Evolutionary conservation across 2,888 invertebrate genomes (phyloP).

Genomic region (Aelia acuminata): DNA sequence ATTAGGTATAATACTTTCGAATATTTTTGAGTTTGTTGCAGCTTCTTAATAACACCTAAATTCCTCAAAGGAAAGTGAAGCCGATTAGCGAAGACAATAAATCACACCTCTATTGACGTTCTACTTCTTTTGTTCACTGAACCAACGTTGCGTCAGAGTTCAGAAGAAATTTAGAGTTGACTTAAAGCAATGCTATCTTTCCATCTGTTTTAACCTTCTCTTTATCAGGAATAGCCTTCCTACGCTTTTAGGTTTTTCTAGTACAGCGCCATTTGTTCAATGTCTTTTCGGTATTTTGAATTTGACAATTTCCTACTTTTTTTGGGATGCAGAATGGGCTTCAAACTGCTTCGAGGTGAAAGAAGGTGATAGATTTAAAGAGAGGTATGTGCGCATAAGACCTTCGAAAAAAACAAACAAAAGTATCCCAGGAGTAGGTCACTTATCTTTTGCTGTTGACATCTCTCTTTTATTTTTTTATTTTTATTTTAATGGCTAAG

Average conservation of each 20-base stretch:
- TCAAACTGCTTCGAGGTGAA: neutral
- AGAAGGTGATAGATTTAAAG: too few relatives aligned
- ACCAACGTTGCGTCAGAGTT: neutral
- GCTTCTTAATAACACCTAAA: neutral
- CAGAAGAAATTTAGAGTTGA: neutral
- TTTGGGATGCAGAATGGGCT: neutral
- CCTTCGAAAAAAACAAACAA: neutral
- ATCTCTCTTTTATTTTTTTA: too few relatives aligned
- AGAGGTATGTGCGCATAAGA: neutral
- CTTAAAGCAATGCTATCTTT: neutral
- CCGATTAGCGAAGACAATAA: neutral
- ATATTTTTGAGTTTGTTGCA: neutral
- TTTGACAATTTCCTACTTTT: conserved; percentile 5
- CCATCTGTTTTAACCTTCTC: neutral
- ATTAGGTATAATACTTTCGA: neutral
- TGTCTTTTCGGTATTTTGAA: neutral
- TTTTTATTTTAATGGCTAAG: too few relatives aligned
- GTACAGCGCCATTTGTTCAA: neutral
- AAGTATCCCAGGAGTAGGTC: neutral
- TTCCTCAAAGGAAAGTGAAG: neutral
- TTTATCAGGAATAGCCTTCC: conserved; percentile 10
- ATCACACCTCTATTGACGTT: neutral
- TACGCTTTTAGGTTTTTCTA: conserved; percentile 9
- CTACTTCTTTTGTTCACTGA: neutral
- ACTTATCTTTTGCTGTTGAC: neutral